Percentiles rank a stretch among this genome's conserved stretches.
Evolutionary conservation across 2,797 vertebrate species (phyloP).

Genomic region (Zenarchopterus dispar): DNA sequence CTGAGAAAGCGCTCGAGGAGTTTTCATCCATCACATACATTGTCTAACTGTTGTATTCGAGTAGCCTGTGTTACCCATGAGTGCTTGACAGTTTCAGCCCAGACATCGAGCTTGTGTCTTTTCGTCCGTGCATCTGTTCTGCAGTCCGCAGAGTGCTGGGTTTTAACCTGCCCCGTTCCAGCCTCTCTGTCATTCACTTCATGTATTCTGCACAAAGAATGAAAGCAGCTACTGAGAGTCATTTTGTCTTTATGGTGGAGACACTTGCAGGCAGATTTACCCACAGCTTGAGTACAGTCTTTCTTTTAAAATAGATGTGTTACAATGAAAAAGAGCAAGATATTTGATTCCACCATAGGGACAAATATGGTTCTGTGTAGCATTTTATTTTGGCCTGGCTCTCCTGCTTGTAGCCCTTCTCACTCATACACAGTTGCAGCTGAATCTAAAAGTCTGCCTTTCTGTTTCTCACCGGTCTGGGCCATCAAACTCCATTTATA

Average conservation of each 20-base stretch:
- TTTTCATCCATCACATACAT: slow-evolving; percentile 81
- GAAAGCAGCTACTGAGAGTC: slow-evolving; percentile 73
- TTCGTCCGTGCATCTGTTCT: slow-evolving; percentile 76
- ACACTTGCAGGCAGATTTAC: slow-evolving; percentile 33
- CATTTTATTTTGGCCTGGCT: slow-evolving; percentile 75
- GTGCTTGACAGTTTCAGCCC: slow-evolving; percentile 71
- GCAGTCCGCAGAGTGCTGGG: slow-evolving; percentile 73
- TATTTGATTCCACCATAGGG: slow-evolving; percentile 64
- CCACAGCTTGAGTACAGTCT: slow-evolving; percentile 20
- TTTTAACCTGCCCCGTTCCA: slow-evolving; percentile 76
- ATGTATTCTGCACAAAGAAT: slow-evolving; percentile 75
- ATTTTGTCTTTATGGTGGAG: slow-evolving; percentile 75
- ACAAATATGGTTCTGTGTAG: slow-evolving; percentile 74
- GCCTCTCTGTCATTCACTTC: slow-evolving; percentile 75
- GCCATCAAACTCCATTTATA: slow-evolving; percentile 24
- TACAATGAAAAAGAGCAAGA: slow-evolving; percentile 27
- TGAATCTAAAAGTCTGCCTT: slow-evolving; percentile 70
- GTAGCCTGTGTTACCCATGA: slow-evolving; percentile 77
- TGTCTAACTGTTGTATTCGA: slow-evolving; percentile 78
- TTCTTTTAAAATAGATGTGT: slow-evolving; percentile 32
- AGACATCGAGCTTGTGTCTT: slow-evolving; percentile 74
- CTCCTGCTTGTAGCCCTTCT: slow-evolving; percentile 73
- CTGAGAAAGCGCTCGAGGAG: slow-evolving; percentile 77
- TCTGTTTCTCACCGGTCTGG: slow-evolving; percentile 49
- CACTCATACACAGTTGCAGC: slow-evolving; percentile 70